Evolutionary conservation across 2,888 invertebrate genomes (phyloP).

Genomic region (Chrysina gloriosa): DNA sequence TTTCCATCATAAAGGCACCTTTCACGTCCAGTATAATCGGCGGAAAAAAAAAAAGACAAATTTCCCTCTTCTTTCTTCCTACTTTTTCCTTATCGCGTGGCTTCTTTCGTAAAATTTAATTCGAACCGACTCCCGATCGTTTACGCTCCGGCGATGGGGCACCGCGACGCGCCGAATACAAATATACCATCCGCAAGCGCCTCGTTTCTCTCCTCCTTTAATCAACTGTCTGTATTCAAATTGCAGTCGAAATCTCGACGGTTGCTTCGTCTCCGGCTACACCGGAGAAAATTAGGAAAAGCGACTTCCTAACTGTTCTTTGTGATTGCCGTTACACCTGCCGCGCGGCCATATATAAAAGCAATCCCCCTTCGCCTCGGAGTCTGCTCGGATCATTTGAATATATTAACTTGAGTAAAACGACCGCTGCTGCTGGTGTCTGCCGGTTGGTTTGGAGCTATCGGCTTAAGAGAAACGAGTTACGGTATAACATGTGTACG

Average conservation of each 20-base stretch:
- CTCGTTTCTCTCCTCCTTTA: background rate
- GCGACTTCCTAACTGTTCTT: constrained; percentile 28
- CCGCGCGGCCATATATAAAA: too few relatives aligned
- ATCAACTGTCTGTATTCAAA: constrained; percentile 34
- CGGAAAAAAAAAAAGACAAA: background rate
- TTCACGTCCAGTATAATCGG: background rate
- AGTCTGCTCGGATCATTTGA: constrained; percentile 8
- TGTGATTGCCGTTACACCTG: constrained; percentile 31
- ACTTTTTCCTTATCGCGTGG: background rate
- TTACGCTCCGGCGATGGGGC: background rate
- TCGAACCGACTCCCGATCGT: background rate
- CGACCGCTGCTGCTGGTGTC: background rate
- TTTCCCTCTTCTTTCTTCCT: background rate
- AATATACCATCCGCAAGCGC: background rate
- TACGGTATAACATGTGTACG: background rate
- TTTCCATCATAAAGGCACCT: too few relatives aligned
- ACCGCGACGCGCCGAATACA: background rate
- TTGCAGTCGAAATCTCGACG: constrained; percentile 18
- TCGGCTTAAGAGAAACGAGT: background rate
- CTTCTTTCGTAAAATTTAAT: background rate
- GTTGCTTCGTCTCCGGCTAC: background rate
- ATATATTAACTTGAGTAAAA: constrained; percentile 18
- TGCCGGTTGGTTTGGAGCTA: background rate
- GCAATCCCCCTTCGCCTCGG: too few relatives aligned
- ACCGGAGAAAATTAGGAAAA: constrained; percentile 25